Evolutionary conservation across 2,113 vertebrate species (phyloP), one percentile per base, ranked within the genome.

Genomic region (Cyphomyrus discorhynchus): DNA sequence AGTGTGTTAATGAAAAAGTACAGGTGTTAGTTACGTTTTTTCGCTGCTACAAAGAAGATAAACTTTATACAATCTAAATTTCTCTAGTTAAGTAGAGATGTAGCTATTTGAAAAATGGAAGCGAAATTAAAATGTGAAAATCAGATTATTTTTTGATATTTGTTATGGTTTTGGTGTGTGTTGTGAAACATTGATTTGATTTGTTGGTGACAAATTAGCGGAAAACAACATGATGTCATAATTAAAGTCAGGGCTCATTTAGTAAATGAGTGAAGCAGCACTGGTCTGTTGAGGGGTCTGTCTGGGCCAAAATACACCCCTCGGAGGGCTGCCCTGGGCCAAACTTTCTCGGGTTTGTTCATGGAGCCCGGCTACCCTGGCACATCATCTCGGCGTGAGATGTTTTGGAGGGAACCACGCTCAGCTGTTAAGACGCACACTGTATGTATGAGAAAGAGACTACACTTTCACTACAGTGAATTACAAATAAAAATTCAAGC

Each of bases 141-240:
- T 39, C 35, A 19, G 5, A 42, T 19, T 39, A 2, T 19, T 47
- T 21, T 27, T n/a, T 24, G 5, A 13, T 27, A 9, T 47, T 85
- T 85, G 21, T 49, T 47, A 13, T 50, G 83, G 83, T 49, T 85
- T 49, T 85, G 45, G 45, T 85, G 46, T 86, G 74, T 77, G 70
- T 77, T 17, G 70, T 21, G 49, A 86, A 50, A 86, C 1, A 50
- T 27, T 13, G 50, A 50, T 11, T 86, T 47, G 21, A 86, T 49
- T 86, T n/a, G 24, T 24, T 86, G 83, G 15, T 49, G 19, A n/a
- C 42, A 85, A 49, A 50, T 8, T 86, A 46, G 15, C 11, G 19
- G 46, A n/a, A 84, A 84, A 77, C 70, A 80, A 42, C 74, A 47
- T 86, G 83, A 86, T 86, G 83, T 86, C 47, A 47, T 47, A 45